phyloP scores from a whole-genome alignment of 53 echinoderm and acorn worm species.

The Pentamera pediparva region DNA sequence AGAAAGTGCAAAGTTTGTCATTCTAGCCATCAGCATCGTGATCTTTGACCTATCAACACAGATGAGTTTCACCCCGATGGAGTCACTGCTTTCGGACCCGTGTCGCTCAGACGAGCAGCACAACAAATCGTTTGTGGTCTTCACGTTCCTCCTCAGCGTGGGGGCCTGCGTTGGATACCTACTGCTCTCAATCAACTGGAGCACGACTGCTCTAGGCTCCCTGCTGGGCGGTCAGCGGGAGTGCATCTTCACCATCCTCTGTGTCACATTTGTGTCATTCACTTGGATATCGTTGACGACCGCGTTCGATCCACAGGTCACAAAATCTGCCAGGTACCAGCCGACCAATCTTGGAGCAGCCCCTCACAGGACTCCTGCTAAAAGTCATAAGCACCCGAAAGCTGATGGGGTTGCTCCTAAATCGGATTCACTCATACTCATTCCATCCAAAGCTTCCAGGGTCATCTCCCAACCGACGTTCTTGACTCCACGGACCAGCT shows the following conservation, averaged over 20 bases:
- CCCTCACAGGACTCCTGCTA: neutral
- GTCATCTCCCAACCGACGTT: neutral
- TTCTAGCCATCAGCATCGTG: constrained; percentile 64
- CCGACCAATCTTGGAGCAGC: neutral
- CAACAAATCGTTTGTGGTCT: constrained; percentile 71
- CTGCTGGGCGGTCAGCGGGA: constrained; percentile 63
- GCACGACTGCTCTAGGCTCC: constrained; percentile 27
- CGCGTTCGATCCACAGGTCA: constrained; percentile 74
- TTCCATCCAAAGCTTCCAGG: neutral
- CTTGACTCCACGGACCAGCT: neutral
- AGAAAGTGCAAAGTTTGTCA: constrained; percentile 37
- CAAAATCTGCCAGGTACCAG: neutral
- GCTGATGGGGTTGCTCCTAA: too few relatives aligned
- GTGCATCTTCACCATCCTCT: constrained; percentile 60
- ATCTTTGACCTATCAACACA: constrained; percentile 89
- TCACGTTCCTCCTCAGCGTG: constrained; percentile 81
- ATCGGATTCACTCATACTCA: neutral
- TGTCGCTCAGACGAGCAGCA: constrained; percentile 64
- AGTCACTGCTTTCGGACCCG: constrained; percentile 80
- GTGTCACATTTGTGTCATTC: constrained; percentile 42
- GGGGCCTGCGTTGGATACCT: constrained; percentile 87
- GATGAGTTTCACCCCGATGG: constrained; percentile 75
- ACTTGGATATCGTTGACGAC: constrained; percentile 47
- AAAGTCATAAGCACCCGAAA: too few relatives aligned
- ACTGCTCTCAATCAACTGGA: constrained; percentile 80